A percentile compares a stretch with the other conserved stretches of the same genome.
Evolutionary conservation across 2,797 vertebrate genomes (phyloP).

Genomic region (Sebastes trivittatus): DNA sequence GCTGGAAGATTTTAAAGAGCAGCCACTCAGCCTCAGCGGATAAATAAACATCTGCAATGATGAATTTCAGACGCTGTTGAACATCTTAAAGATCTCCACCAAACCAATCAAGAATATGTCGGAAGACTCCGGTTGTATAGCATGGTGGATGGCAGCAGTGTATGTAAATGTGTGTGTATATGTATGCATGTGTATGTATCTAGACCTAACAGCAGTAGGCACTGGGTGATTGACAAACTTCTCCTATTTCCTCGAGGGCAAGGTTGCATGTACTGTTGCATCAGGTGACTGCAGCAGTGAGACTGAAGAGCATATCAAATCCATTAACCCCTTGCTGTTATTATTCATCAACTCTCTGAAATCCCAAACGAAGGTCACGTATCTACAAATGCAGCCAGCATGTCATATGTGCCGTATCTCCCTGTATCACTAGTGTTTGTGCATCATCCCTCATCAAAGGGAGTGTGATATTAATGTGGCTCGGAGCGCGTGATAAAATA

Average conservation of each 20-base stretch:
- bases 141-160: neutral
- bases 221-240: constrained; percentile 67
- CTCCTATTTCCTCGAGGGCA: constrained; percentile 71
- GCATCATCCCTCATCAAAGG: constrained; percentile 73
- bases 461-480: constrained; percentile 68
- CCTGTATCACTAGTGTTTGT: constrained; percentile 66
- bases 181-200: constrained; percentile 29
- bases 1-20: neutral
- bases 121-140: neutral
- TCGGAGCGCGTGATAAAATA: constrained; percentile 60
- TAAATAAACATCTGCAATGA: neutral
- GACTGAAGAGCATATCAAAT: constrained; percentile 70
- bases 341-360: constrained; percentile 70
- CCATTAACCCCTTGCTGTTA: constrained; percentile 71
- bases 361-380: constrained; percentile 73
- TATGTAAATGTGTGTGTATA: constrained; percentile 14
- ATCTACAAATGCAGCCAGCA: constrained; percentile 72
- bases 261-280: constrained; percentile 72
- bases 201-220: constrained; percentile 49
- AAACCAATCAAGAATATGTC: constrained; percentile 14
- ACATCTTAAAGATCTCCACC: neutral
- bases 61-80: neutral
- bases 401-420: constrained; percentile 60
- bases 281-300: constrained; percentile 69
- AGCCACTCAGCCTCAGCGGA: neutral